Conservation (phyloP, 1,140 invertebrate species). For the Drusus annulatus region DNA sequence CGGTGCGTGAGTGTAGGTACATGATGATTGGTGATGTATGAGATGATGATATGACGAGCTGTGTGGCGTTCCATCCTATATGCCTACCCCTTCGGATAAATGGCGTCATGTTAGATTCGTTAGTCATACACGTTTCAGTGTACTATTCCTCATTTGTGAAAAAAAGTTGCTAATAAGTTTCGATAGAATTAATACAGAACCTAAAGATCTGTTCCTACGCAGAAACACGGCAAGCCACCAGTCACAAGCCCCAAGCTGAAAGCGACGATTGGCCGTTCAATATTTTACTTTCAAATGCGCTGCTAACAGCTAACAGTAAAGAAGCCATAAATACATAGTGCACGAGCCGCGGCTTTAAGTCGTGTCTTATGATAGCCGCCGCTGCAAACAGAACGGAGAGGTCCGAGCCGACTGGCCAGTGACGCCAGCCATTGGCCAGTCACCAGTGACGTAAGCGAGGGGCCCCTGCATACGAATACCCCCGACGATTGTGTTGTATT, state of each 20-base stretch:
- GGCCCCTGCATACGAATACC: slow-evolving; percentile 36
- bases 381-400: background rate
- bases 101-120: no score
- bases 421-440: background rate
- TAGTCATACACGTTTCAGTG: no score
- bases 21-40: no score
- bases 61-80: no score
- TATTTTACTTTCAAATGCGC: slow-evolving; percentile 57
- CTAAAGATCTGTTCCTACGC: no score
- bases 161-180: no score
- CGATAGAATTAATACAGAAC: no score
- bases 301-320: slow-evolving; percentile 58
- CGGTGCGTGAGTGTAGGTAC: no score
- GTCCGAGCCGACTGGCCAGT: background rate
- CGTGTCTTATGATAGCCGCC: background rate
- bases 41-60: no score
- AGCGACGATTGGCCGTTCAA: background rate
- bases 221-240: no score
- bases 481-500: slow-evolving; percentile 10
- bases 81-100: no score
- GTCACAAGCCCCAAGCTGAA: background rate
- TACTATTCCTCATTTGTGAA: no score
- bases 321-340: slow-evolving; percentile 56
- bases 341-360: background rate
- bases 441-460: slow-evolving; percentile 18